Conservation (phyloP, 2,888 invertebrate genomes). For the Catocala fraxini region DNA sequence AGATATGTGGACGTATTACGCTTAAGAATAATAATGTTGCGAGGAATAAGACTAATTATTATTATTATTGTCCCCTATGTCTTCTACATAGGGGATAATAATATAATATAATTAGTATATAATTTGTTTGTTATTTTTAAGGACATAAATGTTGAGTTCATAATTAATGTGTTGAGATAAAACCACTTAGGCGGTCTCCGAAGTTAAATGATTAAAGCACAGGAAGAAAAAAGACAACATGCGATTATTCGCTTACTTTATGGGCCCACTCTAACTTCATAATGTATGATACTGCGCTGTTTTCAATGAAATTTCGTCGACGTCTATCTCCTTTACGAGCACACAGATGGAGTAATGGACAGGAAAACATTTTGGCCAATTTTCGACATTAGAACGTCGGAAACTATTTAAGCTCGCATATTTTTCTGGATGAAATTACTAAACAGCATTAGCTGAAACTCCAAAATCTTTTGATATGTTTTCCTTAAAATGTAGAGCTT, state of each 20-base stretch:
- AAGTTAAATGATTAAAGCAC: conserved; percentile 1
- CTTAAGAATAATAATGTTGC: too few relatives aligned
- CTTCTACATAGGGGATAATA: too few relatives aligned
- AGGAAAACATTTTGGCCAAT: conserved; percentile 50
- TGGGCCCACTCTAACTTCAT: conserved; percentile 26
- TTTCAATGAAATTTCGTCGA: conserved; percentile 40
- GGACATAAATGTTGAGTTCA: not conserved
- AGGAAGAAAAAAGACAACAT: not conserved
- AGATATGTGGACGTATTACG: too few relatives aligned
- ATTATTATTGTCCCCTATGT: too few relatives aligned
- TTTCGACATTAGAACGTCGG: conserved; percentile 41
- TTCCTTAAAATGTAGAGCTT: conserved; percentile 21
- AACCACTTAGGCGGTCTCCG: not conserved
- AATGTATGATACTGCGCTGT: conserved; percentile 33
- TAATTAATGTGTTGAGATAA: not conserved
- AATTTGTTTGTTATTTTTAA: not conserved
- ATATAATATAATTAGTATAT: not conserved
- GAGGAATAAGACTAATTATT: too few relatives aligned
- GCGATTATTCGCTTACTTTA: conserved; percentile 18
- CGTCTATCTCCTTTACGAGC: conserved; percentile 37
- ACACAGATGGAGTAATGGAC: conserved; percentile 39
- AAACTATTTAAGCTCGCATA: conserved; percentile 36
- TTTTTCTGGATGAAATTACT: conserved; percentile 35
- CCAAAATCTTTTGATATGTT: conserved; percentile 32
- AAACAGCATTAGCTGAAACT: conserved; percentile 31